Base-by-base conservation (phyloP, 2,797 vertebrate genomes). In the Syngnathus acus region DNA sequence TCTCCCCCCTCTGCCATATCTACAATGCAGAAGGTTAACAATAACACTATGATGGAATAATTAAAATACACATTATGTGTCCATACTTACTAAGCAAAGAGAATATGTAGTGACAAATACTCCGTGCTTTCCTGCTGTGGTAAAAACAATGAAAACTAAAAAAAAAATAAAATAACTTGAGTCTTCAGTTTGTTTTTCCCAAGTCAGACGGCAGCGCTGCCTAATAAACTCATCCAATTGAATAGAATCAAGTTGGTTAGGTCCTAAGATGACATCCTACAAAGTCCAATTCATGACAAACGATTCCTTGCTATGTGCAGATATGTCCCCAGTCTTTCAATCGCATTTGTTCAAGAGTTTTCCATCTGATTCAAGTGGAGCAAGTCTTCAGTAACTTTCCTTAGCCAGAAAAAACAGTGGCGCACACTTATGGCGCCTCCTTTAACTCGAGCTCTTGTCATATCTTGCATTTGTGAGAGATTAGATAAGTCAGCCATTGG, bases 1-100 rank as follows among this genome's bases (percentile, higher is more conserved):
- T 62, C 50, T 67, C 69, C 82, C 74, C 76, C 71, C 65, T 83
- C 81, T 0, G 21, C 74, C 84, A 84, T 86, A 65, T 59, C 68
- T 71, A 4, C 32, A 53, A 58, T 13, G 17, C 26, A 5, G 4
- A 60, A 60, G 50, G 32, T 26, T 37, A 2, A 58, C 6, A 57
- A 16, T 23, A 13, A 54, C 26, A 58, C 26, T 32, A 32, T 16
- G 26, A 37, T 57, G 55, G 55, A 57, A 16, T 57, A 13, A 26
- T 32, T 16, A 16, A 37, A 32, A 37, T 57, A 26, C 54, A 53
- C 5, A 55, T 37, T 37, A 37, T 8, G 11, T 6, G 0, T 57
- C 6, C 54, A 57, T 57, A 37, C 26, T 17, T 57, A 4, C 3
- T 9, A 58, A 16, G 32, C 6, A 37, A 14, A 58, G 55, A 37